Conservation (phyloP, 1,140 invertebrate genomes). For the Thereuonema tuberculata region DNA sequence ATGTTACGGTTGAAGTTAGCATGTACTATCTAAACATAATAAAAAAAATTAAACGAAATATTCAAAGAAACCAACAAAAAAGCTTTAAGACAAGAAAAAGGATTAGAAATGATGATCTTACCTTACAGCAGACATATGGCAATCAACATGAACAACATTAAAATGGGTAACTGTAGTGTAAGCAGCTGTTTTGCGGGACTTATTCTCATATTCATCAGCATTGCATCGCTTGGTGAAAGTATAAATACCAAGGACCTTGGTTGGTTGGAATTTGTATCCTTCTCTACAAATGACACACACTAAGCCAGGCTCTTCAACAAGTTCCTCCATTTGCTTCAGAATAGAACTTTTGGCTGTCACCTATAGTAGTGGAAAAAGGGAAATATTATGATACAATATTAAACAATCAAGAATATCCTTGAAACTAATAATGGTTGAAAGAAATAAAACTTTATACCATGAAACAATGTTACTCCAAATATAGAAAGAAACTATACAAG, state of each 20-base stretch:
- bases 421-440: too few relatives aligned
- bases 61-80: neutral
- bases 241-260: constrained; percentile 86
- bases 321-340: constrained; percentile 39
- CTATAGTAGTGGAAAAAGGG: constrained; percentile 37
- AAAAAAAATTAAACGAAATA: neutral
- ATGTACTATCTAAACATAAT: too few relatives aligned
- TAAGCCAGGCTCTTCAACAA: constrained; percentile 68
- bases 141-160: constrained; percentile 95
- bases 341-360: constrained; percentile 32
- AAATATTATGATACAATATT: neutral
- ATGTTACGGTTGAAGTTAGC: too few relatives aligned
- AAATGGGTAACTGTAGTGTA: constrained; percentile 96
- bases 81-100: neutral
- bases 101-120: constrained; percentile 21
- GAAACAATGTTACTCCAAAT: too few relatives aligned
- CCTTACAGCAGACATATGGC: constrained; percentile 89
- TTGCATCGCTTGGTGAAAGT: constrained; percentile 92
- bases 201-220: constrained; percentile 85
- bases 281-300: constrained; percentile 97
- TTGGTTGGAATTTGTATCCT: constrained; percentile 88
- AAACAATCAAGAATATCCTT: too few relatives aligned
- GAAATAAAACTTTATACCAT: too few relatives aligned
- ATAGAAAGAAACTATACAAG: too few relatives aligned
- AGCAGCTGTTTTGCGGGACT: constrained; percentile 41